phyloP scores from a whole-genome alignment of 2,113 vertebrate genomes.

The Carassius auratus region DNA sequence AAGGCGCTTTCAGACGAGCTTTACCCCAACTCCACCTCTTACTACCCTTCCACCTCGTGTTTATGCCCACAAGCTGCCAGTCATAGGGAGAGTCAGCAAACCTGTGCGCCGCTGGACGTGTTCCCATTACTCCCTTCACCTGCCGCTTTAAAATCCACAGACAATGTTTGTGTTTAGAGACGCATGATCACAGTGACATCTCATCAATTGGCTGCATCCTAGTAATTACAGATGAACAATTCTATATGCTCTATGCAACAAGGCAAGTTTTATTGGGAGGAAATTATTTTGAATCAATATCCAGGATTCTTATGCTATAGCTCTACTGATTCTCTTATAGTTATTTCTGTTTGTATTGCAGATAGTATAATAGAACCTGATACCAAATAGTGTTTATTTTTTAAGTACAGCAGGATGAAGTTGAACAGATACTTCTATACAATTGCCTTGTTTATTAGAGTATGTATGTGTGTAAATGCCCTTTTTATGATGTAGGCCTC shows the following conservation, averaged over 20 bases:
- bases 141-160: constrained; percentile 77
- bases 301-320: neutral
- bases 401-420: neutral
- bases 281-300: neutral
- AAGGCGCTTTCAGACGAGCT: constrained; percentile 86
- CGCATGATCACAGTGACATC: neutral
- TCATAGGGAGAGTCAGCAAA: constrained; percentile 85
- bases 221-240: neutral
- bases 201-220: neutral
- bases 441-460: neutral
- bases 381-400: neutral
- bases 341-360: neutral
- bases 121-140: constrained; percentile 85
- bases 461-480: neutral
- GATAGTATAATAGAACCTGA: neutral
- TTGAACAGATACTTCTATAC: neutral
- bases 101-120: constrained; percentile 80
- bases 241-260: neutral
- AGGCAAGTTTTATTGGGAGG: neutral
- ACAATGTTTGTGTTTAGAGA: neutral
- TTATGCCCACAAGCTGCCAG: constrained; percentile 88
- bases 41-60: constrained; percentile 72
- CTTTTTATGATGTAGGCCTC: neutral
- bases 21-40: constrained; percentile 74
- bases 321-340: neutral